Percentiles rank a stretch among this genome's conserved stretches.
phyloP scores from a whole-genome alignment of 2,888 invertebrate species.

The Mimas tiliae region DNA sequence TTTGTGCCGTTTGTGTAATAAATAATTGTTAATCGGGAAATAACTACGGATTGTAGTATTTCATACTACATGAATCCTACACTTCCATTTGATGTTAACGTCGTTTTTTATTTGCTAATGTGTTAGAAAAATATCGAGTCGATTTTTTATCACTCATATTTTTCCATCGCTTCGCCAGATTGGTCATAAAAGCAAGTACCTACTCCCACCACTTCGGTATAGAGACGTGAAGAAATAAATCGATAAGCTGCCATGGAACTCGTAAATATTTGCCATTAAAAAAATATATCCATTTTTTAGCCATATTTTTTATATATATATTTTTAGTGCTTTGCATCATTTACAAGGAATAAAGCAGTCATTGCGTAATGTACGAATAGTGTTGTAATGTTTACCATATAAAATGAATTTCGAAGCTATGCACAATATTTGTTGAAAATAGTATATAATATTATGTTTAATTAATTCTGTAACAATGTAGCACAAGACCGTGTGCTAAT shows the following conservation, averaged over 20 bases:
- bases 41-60: background rate
- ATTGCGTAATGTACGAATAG: slow-evolving; percentile 12
- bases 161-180: too few species aligned
- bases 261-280: slow-evolving; percentile 32
- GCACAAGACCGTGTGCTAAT: slow-evolving; percentile 76
- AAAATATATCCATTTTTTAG: slow-evolving; percentile 38
- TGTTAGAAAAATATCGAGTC: too few species aligned
- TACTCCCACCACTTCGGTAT: background rate
- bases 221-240: slow-evolving; percentile 35
- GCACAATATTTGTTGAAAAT: slow-evolving; percentile 73
- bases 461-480: slow-evolving; percentile 70
- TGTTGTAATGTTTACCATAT: slow-evolving; percentile 27
- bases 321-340: slow-evolving; percentile 32
- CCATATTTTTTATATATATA: slow-evolving; percentile 44
- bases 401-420: slow-evolving; percentile 51
- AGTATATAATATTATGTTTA: slow-evolving; percentile 60
- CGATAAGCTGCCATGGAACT: slow-evolving; percentile 51
- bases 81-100: background rate
- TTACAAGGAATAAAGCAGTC: slow-evolving; percentile 27
- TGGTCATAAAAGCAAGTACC: too few species aligned
- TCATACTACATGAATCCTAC: slow-evolving; percentile 31
- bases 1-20: slow-evolving; percentile 9
- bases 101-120: too few species aligned
- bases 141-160: too few species aligned
- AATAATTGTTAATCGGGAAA: background rate